Evolutionary conservation across 1,140 invertebrate genomes (phyloP).

Genomic region (Elysia chlorotica): DNA sequence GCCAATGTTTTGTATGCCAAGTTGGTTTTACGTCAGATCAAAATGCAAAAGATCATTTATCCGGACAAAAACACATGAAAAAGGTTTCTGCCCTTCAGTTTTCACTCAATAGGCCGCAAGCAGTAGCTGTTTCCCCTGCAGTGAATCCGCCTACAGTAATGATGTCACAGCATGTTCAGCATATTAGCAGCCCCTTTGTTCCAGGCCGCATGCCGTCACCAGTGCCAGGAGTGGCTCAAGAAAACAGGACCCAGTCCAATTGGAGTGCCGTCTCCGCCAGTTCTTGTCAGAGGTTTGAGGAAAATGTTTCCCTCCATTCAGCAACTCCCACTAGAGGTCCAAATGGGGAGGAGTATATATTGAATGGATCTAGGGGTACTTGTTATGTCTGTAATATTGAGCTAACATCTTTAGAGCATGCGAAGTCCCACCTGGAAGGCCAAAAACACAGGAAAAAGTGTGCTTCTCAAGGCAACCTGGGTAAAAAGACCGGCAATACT

Average conservation of each 20-base stretch:
- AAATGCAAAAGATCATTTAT: background rate
- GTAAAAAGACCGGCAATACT: too few species aligned
- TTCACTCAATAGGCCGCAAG: background rate
- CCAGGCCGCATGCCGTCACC: too few species aligned
- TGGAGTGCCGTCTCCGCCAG: too few species aligned
- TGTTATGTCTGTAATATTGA: background rate
- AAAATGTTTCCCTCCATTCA: background rate
- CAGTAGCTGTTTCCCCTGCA: too few species aligned
- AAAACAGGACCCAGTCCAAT: too few species aligned
- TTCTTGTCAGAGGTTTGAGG: too few species aligned
- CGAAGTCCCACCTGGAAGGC: background rate
- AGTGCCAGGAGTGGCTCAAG: too few species aligned
- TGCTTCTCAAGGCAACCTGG: too few species aligned
- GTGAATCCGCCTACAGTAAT: background rate
- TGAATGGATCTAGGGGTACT: background rate
- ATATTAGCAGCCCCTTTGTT: too few species aligned
- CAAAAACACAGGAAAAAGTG: background rate
- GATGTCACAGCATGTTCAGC: background rate
- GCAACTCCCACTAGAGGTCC: background rate
- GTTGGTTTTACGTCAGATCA: background rate
- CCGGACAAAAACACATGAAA: background rate
- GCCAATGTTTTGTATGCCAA: background rate
- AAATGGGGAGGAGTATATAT: background rate
- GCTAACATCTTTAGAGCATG: background rate
- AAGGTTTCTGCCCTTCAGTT: background rate